These are phyloP conservation scores for Crenichthys baileyi DNA, from an alignment of 2,797 vertebrate genomes.

Conservation along the genomic window DNA sequence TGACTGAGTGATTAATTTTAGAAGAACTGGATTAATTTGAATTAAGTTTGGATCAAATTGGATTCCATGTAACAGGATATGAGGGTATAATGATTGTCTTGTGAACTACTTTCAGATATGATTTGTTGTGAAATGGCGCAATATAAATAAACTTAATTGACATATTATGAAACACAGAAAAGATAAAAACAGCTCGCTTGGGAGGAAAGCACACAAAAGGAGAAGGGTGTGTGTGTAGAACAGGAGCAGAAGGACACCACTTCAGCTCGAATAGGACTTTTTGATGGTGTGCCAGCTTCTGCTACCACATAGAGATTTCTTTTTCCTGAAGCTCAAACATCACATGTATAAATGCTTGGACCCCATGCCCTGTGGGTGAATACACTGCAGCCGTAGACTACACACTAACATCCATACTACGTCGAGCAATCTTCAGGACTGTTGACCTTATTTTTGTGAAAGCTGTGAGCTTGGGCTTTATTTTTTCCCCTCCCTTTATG, in stretches of 20 bases:
- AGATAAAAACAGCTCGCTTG: neutral
- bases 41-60: neutral
- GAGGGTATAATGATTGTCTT: neutral
- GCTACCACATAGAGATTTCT: slow-evolving; percentile 39
- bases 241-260: slow-evolving; percentile 53
- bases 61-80: neutral
- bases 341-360: slow-evolving; percentile 49
- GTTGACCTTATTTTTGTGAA: slow-evolving; percentile 28
- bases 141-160: neutral
- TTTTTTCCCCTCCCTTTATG: neutral
- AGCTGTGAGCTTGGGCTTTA: slow-evolving; percentile 15
- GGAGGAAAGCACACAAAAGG: neutral
- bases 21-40: neutral
- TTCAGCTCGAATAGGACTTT: slow-evolving; percentile 37
- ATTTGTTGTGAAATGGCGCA: neutral
- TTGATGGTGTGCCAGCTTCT: slow-evolving; percentile 46
- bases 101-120: neutral
- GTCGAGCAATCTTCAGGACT: slow-evolving; percentile 28
- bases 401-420: slow-evolving; percentile 40
- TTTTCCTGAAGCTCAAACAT: slow-evolving; percentile 47
- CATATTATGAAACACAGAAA: neutral
- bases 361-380: slow-evolving; percentile 48
- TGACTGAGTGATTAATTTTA: neutral
- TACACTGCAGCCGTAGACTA: slow-evolving; percentile 38
- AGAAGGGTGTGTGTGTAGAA: slow-evolving; percentile 1